Base-by-base conservation (phyloP, 2,113 vertebrate species). In the Cynocephalus volans region DNA sequence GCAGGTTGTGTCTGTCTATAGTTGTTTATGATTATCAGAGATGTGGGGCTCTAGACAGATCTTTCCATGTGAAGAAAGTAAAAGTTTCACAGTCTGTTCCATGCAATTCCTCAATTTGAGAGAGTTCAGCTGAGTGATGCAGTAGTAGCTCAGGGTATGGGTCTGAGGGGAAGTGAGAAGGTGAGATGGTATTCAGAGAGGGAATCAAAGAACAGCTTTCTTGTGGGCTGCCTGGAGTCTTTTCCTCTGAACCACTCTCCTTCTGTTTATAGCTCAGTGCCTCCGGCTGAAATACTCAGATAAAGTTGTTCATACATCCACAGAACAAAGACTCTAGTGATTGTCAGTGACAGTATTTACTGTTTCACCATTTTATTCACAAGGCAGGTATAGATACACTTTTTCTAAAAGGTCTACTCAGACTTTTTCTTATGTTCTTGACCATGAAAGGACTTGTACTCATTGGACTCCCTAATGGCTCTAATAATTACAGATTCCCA, bases 211-310 rank as follows among this genome's bases (percentile, higher is more conserved):
- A 80, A 50, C 24, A 56, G 1, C 26, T 72, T 89, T 48, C 33
- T 26, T 28, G 50, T 64, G 62, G 41, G 36, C 21, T 45, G 17
- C 72, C 50, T 24, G 36, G 52, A 86, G 33, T 26, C 21, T 86
- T 95, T 91, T 36, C 60, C 84, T 90, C 58, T 94, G 81, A 97
- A 54, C 15, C 13, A 3, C 28, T 80, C 6, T 93, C 75, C 52
- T 62, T 56, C 62, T 88, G 5, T 88, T 93, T 70, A 90, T n/a
- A 85, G 70, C 58, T 93, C 87, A 86, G n/a, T 48, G 28, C 77
- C 92, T 79, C 31, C 41, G 87, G 88, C 79, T 84, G 41, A 87
- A 70, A 89, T 48, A 28, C 67, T n/a, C 0, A 0, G 31, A 82
- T 90, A 41, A 93, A 95, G 64, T 52, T 41, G 15, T 87, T 28